Evolutionary conservation across 2,113 vertebrate species (phyloP).

Genomic region (Sarotherodon lohbergeri): DNA sequence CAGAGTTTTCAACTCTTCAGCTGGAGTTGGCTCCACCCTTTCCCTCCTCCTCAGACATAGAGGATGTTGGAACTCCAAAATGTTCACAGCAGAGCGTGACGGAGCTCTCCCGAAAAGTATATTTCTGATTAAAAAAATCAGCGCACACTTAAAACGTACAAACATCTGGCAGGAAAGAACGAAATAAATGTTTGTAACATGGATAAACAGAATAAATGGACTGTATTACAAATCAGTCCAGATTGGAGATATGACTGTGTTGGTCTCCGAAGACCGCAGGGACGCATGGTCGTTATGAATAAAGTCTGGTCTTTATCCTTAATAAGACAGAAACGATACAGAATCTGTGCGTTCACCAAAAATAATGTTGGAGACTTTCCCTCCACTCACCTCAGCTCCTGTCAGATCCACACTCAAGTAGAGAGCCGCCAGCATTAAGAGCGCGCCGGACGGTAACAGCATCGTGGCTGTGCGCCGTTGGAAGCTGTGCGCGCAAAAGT

Average conservation of each 20-base stretch:
- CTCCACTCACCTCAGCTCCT: conserved; percentile 63
- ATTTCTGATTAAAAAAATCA: background rate
- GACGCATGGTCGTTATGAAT: background rate
- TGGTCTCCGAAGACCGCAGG: background rate
- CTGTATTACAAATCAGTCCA: background rate
- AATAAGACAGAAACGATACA: background rate
- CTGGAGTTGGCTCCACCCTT: conserved; percentile 12
- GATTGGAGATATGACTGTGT: background rate
- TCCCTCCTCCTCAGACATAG: background rate
- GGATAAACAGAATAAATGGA: background rate
- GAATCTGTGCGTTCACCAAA: background rate
- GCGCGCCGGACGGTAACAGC: conserved; percentile 34
- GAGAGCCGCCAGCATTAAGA: conserved; percentile 58
- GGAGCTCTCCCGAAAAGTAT: background rate
- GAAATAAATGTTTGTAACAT: background rate
- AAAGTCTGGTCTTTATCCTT: background rate
- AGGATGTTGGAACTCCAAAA: conserved; percentile 11
- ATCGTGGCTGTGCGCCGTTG: conserved; percentile 43
- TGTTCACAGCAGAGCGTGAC: background rate
- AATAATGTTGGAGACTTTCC: background rate
- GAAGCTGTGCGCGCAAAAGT: background rate
- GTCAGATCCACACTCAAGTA: conserved; percentile 26
- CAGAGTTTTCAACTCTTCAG: background rate
- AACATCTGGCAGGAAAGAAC: background rate
- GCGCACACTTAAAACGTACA: background rate